Base-by-base conservation (phyloP, 1,140 invertebrate genomes). In the Caenorhabditis briggsae region DNA sequence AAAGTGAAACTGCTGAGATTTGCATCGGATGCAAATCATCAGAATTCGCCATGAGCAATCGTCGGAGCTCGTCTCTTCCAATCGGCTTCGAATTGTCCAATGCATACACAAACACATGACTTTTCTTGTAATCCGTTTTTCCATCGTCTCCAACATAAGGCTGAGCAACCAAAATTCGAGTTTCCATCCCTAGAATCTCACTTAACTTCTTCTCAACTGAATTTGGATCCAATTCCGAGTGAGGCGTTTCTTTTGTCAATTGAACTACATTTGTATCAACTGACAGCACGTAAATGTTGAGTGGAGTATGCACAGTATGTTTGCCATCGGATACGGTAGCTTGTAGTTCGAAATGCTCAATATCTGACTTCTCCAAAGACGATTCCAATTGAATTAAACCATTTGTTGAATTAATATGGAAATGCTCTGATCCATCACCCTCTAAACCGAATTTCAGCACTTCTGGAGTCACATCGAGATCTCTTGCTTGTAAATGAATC, bases 231-330 rank as follows among this genome's bases (percentile, higher is more conserved):
- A 92, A 65, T 55, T 89, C 86, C 20, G 86, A 64, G 33, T 82
- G 87, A 6, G 88, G 70, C 7, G 85, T 78, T 14, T 92, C 83
- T 23, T 86, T 74, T 3, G 87, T 87, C 41, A 91, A 41, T 25
- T 90, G 64, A 14, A 90, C 90, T 56, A 90, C 88, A 48, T 91
- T 91, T 11, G 84, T 58, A 33, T 91, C 90, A 16, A 91, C 90
- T 55, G 88, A 85, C 5, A 91, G 70, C 55, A 87, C 88, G 70
- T 92, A 90, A 20, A 91, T 86, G 87, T 90, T 85, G 5, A 83
- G n/a, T 23, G 78, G 87, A 11, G 48, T 50, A 11, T 82, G 25
- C 16, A 43, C 20, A 56, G 41, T 23, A 70, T 86, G 82, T n/a
- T 18, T 20, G 12, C 56, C 48, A 90, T 91, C 86, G 78, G 85